phyloP scores from a whole-genome alignment of 1,140 invertebrate genomes.

The Fopius arisanus region DNA sequence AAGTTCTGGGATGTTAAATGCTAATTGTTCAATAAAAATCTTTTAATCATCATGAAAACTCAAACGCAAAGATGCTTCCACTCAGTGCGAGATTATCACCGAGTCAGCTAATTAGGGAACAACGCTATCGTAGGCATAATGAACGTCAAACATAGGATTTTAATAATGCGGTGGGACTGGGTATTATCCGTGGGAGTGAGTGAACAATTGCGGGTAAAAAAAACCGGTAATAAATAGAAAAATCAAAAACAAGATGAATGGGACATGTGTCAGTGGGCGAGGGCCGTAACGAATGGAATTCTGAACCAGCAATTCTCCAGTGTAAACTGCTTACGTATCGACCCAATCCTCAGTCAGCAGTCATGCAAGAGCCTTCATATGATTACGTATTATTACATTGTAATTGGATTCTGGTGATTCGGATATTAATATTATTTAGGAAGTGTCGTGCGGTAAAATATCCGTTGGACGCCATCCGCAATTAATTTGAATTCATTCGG shows the following conservation, averaged over 20 bases:
- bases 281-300: slow-evolving; percentile 66
- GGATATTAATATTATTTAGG: neutral
- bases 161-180: neutral
- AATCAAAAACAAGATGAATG: slow-evolving; percentile 48
- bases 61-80: neutral
- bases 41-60: neutral
- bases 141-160: neutral
- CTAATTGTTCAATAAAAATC: slow-evolving; percentile 2
- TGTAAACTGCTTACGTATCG: slow-evolving; percentile 63
- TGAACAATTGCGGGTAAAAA: slow-evolving; percentile 36
- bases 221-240: slow-evolving; percentile 44
- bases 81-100: neutral
- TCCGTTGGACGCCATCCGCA: neutral
- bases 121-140: neutral
- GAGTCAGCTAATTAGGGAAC: neutral
- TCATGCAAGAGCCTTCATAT: slow-evolving; percentile 8
- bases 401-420: neutral
- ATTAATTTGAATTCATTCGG: neutral
- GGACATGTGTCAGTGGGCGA: slow-evolving; percentile 62
- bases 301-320: slow-evolving; percentile 63
- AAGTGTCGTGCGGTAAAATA: neutral
- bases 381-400: neutral
- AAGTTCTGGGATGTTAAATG: neutral
- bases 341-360: slow-evolving; percentile 35
- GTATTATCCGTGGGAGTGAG: neutral